A percentile compares a stretch with the other conserved stretches of the same genome.
These are phyloP conservation scores for Leptinotarsa lineolata DNA, from an alignment of 1,140 invertebrate genomes.

Conservation along the genomic window DNA sequence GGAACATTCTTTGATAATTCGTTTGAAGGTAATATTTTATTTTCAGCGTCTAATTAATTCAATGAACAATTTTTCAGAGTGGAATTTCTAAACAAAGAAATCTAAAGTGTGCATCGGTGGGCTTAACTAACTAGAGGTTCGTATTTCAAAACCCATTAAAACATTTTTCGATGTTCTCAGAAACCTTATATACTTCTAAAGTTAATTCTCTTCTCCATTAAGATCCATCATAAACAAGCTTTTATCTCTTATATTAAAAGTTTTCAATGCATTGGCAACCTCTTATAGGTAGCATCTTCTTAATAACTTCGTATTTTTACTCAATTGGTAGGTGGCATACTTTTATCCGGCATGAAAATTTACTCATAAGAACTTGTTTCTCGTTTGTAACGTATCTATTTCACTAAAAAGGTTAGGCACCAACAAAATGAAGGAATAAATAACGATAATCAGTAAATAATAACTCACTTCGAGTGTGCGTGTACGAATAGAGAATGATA, in stretches of 20 bases:
- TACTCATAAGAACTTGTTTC: background rate
- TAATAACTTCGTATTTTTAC: background rate
- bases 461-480: no score
- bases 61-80: no score
- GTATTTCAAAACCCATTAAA: slow-evolving; percentile 1
- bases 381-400: no score
- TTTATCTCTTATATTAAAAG: background rate
- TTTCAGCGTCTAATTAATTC: no score
- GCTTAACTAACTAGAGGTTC: background rate
- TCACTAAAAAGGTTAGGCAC: no score
- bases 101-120: no score
- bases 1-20: no score
- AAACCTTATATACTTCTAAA: slow-evolving; percentile 1
- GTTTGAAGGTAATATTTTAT: no score
- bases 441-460: no score
- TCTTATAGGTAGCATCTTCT: background rate
- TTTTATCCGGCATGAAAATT: background rate
- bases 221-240: background rate
- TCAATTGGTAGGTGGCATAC: background rate
- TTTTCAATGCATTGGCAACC: background rate
- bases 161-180: background rate
- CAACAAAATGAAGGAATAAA: no score
- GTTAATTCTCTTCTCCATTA: slow-evolving; percentile 2
- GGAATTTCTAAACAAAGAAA: no score
- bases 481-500: no score